Evolutionary conservation across 2,888 invertebrate genomes (phyloP).

Genomic region (Theodoxus fluviatilis): DNA sequence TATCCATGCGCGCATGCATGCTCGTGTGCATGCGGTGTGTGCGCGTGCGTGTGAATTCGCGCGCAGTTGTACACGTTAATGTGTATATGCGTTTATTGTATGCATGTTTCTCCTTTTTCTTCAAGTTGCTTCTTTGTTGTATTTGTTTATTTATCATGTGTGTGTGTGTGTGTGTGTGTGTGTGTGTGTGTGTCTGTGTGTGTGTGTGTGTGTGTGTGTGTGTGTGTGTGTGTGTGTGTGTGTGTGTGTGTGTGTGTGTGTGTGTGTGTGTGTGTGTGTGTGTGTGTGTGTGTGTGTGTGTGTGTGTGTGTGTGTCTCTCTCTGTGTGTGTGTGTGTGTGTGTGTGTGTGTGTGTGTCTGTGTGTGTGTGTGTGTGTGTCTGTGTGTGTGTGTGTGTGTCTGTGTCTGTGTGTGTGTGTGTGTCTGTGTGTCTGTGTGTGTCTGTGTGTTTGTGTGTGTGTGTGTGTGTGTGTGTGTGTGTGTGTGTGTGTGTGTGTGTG

Average conservation of each 20-base stretch:
- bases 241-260: not conserved
- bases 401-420: not conserved
- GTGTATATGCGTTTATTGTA: not conserved
- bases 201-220: not conserved
- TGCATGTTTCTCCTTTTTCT: no score
- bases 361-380: not conserved
- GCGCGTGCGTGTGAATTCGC: not conserved
- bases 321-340: not conserved
- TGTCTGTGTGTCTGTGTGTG: not conserved
- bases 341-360: not conserved
- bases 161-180: not conserved
- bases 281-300: conserved; percentile 6
- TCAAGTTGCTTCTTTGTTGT: no score
- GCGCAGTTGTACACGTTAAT: not conserved
- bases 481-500: no score
- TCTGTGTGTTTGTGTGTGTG: no score
- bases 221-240: not conserved
- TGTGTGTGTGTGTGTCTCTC: not conserved
- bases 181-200: not conserved
- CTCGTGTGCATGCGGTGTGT: not conserved
- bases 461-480: no score
- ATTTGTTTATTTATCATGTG: no score
- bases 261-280: not conserved
- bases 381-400: not conserved
- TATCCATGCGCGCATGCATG: not conserved